Base-by-base conservation (phyloP, 2,888 invertebrate genomes). In the Dromius quadrimaculatus region DNA sequence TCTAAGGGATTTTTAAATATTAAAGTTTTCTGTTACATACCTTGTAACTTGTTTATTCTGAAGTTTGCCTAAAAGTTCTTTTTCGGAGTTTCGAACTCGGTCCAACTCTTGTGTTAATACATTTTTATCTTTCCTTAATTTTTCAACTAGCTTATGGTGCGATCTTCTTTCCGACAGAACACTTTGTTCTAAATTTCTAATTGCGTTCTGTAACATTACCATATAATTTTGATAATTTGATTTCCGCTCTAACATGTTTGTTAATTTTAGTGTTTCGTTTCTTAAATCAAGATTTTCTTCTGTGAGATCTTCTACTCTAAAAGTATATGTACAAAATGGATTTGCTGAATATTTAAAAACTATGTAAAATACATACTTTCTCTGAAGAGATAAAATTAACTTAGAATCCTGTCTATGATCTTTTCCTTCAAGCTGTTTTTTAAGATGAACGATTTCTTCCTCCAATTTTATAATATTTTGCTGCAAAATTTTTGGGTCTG, bases 401-500 rank as follows among this genome's bases (percentile, higher is more conserved):
- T 47, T 61, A 4, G 69, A 61, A 34, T 72, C 73, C 5, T 32
- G 47, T 50, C 57, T 65, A 11, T 69, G 15, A 2, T 8, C 32
- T 20, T 28, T 62, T 15, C 9, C 34, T 36, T 64, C 71, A 43
- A 77, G 68, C 71, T 77, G 74, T 47, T 79, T 77, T 71, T 81
- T 81, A 1, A 83, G 75, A 74, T 78, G 80, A 23, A 78, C 76
- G 17, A 86, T 78, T 78, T 86, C 86, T 4, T 79, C 74, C 75
- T 85, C 84, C 34, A 86, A 76, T 75, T 81, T 81, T 63, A 81
- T 78, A 54, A 86, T 85, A 1, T 84, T 86, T 1, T 81, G 80
- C 79, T 86, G 85, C 43, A 86, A 78, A 71, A 85, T 78, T 50
- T 78, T 72, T 11, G 85, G 83, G 79, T 86, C 84, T 11, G 86